Evolutionary conservation across 2,797 vertebrate species (phyloP).

Genomic region (Pristis pectinata): DNA sequence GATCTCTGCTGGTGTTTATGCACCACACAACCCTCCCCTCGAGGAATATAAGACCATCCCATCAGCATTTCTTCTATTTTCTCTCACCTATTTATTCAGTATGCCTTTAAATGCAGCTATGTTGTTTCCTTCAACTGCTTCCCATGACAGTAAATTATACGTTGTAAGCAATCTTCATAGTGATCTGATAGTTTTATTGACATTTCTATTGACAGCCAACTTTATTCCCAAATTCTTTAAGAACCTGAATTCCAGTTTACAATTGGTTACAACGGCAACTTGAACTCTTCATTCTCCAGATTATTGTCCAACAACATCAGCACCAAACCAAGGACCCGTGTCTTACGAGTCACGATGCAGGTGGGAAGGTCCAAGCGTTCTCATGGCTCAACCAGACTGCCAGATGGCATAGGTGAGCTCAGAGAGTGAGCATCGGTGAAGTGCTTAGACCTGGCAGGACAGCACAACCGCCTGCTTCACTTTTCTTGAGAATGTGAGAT

Average conservation of each 20-base stretch:
- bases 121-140: too few species aligned
- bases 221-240: background rate
- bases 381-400: too few species aligned
- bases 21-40: too few species aligned
- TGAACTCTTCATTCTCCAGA: background rate
- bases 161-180: background rate
- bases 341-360: background rate
- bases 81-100: background rate
- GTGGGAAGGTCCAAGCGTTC: too few species aligned
- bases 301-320: background rate
- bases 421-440: background rate
- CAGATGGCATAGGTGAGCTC: too few species aligned
- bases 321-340: background rate
- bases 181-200: background rate
- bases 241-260: background rate
- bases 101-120: background rate
- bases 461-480: background rate
- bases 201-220: too few species aligned
- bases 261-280: background rate
- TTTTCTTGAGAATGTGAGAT: too few species aligned
- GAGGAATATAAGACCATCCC: too few species aligned
- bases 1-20: too few species aligned
- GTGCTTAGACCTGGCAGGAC: background rate
- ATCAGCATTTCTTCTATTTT: background rate
- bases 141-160: too few species aligned